These are phyloP conservation scores for Plusia festucae DNA, from an alignment of 2,888 invertebrate genomes.

Conservation along the genomic window DNA sequence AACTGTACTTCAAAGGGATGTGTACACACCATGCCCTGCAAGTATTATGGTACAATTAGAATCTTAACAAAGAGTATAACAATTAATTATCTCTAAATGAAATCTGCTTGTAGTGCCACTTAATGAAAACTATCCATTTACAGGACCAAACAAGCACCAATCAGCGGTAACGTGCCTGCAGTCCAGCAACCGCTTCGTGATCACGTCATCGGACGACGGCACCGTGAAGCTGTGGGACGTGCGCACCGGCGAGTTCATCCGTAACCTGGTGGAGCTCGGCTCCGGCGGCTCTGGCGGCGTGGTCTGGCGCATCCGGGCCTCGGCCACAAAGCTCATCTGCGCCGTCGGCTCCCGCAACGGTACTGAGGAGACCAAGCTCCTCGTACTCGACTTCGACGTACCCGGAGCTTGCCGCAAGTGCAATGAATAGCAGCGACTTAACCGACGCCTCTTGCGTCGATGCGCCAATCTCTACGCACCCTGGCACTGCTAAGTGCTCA, in stretches of 20 bases:
- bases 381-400: conserved; percentile 99
- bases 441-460: conserved; percentile 84
- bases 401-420: conserved; percentile 92
- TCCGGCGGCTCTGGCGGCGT: conserved; percentile 99
- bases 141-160: conserved; percentile 98
- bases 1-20: no score
- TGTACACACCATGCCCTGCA: no score
- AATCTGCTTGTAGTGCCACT: no score
- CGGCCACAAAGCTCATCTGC: conserved; percentile 98
- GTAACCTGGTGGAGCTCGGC: conserved; percentile 97
- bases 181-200: conserved; percentile 98
- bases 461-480: conserved; percentile 84
- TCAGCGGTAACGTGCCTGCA: conserved; percentile 99
- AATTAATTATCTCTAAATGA: no score
- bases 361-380: conserved; percentile 99
- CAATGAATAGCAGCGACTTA: conserved; percentile 86
- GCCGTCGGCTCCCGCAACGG: conserved; percentile 99
- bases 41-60: no score
- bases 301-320: conserved; percentile 98
- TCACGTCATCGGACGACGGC: conserved; percentile 99
- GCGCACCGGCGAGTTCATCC: conserved; percentile 98
- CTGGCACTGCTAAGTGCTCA: conserved; percentile 75
- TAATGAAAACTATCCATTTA: neutral
- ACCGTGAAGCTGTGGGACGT: conserved; percentile 99
- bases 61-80: no score